Evolutionary conservation across 2,113 vertebrate genomes (phyloP).

Genomic region (Myrmophylax atrothorax): DNA sequence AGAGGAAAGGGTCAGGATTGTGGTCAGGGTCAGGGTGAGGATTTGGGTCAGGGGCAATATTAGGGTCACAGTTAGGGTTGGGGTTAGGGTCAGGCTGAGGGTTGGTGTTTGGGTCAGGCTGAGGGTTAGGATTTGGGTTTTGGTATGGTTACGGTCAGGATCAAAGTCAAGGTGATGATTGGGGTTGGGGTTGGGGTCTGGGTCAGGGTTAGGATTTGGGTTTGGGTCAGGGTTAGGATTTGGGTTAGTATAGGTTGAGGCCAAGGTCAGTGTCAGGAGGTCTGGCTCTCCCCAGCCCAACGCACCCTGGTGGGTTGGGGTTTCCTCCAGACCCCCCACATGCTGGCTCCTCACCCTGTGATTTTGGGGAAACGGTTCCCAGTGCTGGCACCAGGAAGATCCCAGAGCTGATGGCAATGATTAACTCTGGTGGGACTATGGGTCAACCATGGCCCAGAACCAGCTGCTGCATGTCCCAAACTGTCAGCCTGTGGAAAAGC

Average conservation of each 20-base stretch:
- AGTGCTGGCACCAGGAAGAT: background rate
- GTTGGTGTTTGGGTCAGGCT: background rate
- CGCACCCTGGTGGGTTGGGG: accelerated
- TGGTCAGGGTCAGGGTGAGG: background rate
- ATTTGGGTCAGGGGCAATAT: background rate
- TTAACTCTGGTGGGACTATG: background rate
- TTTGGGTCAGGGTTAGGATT: background rate
- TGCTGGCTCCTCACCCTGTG: background rate
- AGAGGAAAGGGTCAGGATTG: background rate
- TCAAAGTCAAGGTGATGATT: background rate
- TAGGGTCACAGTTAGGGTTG: background rate
- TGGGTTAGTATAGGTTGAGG: background rate
- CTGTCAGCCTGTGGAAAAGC: background rate
- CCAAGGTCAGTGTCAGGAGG: background rate
- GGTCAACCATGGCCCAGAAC: background rate
- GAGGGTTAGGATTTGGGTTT: background rate
- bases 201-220: background rate
- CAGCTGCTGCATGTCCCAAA: accelerated
- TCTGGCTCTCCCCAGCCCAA: background rate
- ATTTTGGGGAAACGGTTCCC: background rate
- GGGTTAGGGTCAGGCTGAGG: background rate
- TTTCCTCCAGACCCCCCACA: background rate
- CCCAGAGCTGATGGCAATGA: background rate
- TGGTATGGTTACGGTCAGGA: background rate
- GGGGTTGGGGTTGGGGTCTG: background rate